Base-by-base conservation (phyloP, 2,888 invertebrate genomes). In the Meloe dianella region DNA sequence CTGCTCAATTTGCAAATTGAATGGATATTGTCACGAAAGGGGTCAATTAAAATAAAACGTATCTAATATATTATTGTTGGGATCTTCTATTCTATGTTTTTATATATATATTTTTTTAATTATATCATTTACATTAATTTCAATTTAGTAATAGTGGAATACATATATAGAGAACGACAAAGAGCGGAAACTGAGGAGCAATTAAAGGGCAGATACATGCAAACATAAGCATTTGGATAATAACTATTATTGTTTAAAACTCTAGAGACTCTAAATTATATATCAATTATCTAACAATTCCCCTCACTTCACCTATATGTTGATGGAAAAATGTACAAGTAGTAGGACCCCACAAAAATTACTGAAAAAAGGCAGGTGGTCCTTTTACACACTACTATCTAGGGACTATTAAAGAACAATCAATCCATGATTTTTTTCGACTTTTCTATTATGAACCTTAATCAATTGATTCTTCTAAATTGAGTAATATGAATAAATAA, bases 191-290 rank as follows among this genome's bases (percentile, higher is more conserved):
- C 66, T 60, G 41, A 60, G 64, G 67, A 58, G 30, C 30, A 68
- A 65, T 68, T 63, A 68, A 68, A 65, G 65, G 63, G 63, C 65
- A 68, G 58, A 51, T 66, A 64, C 78, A 78, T 78, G 76, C 77
- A 77, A 79, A 76, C 78, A 79, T 73, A 72, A 77, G 78, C 78
- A 76, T 79, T 78, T 74, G 74, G 70, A 69, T 79, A 79, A 80
- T 80, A 77, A 77, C 78, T 76, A 77, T 79, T 71, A 80, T 79
- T 79, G 80, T 73, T 73, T 73, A 74, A 77, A 77, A 74, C 79
- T 76, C 79, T 67, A 73, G 78, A 75, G 79, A 76, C 75, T 73
- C 72, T 73, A 77, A 79, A 81, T 80, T 80, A 79, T 76, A 80
- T 78, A 79, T 79, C 79, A 80, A 81, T 81, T 81, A 80, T 74